Conservation (phyloP, 2,888 invertebrate genomes). For the Macaria notata region DNA sequence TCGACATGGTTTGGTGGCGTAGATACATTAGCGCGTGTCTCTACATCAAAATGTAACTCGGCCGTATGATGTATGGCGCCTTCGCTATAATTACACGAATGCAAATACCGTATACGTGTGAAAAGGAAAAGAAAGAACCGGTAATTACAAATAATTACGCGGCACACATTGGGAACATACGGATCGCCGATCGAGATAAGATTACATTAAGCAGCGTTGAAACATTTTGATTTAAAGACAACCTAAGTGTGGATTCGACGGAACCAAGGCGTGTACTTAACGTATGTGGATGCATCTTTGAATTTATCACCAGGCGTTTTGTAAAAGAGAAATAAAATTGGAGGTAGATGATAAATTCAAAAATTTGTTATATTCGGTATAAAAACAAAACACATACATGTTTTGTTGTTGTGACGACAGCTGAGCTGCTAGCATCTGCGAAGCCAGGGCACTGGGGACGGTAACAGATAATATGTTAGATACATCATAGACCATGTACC, state of each 20-base stretch:
- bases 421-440: slow-evolving; percentile 97
- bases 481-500: slow-evolving; percentile 34
- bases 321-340: neutral
- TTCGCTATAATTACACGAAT: slow-evolving; percentile 75
- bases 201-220: slow-evolving; percentile 79
- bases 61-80: slow-evolving; percentile 72
- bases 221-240: slow-evolving; percentile 81
- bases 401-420: slow-evolving; percentile 96
- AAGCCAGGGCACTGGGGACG: slow-evolving; percentile 97
- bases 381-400: slow-evolving; percentile 90
- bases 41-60: slow-evolving; percentile 74
- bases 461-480: slow-evolving; percentile 79
- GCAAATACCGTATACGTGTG: slow-evolving; percentile 80
- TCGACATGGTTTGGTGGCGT: slow-evolving; percentile 67
- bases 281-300: slow-evolving; percentile 66
- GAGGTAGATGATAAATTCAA: slow-evolving; percentile 50
- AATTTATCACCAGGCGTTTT: slow-evolving; percentile 58
- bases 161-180: slow-evolving; percentile 73
- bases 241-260: slow-evolving; percentile 65
- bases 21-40: slow-evolving; percentile 65
- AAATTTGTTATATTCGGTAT: slow-evolving; percentile 58
- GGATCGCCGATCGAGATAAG: slow-evolving; percentile 76
- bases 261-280: slow-evolving; percentile 75
- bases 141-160: slow-evolving; percentile 79
- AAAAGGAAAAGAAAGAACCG: slow-evolving; percentile 77